Base-by-base conservation (phyloP, 2,888 invertebrate genomes). In the Leptopilina myrica region DNA sequence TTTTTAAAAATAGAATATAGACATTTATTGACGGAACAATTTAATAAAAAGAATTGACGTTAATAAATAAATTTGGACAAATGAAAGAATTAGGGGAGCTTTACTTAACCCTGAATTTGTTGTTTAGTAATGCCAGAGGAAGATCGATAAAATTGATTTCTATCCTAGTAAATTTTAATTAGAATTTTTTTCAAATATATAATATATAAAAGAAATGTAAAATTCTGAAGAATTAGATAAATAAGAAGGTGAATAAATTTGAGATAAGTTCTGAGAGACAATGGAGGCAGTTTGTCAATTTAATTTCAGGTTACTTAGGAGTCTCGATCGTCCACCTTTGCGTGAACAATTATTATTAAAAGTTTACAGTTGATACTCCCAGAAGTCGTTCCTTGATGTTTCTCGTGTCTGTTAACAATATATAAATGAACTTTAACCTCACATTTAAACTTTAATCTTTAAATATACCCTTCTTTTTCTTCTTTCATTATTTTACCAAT, bases 61-160 rank as follows among this genome's bases (percentile, higher is more conserved):
- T 7, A 69, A 53, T 69, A 11, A 14, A 49, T 3, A 11, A 26
- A 43, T 12, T 49, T 67, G 20, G 14, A 26, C 49, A 49, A 69
- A 26, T 69, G 12, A 49, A 69, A 33, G 3, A 49, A 20, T 20
- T 14, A 14, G 11, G 6, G 8, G 1, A 69, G 15, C 20, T 69
- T 20, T 69, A 53, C 49, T 53, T 69, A 69, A 69, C 53, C 53
- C 69, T 69, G 69, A 49, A 49, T 69, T 1, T 69, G 26, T 69
- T 49, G 49, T 69, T 69, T 3, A 69, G 20, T 20, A 69, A 69
- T 69, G 49, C 43, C 43, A 12, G 49, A 69, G 14, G 26, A 26
- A 49, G 49, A 69, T 69, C 69, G 53, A 69, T 69, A 26, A 69
- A 69, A 20, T 69, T 12, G 20, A 69, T 26, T 53, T 49, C 3